Conservation (phyloP, 2,888 invertebrate species). For the Tenodera sinensis region DNA sequence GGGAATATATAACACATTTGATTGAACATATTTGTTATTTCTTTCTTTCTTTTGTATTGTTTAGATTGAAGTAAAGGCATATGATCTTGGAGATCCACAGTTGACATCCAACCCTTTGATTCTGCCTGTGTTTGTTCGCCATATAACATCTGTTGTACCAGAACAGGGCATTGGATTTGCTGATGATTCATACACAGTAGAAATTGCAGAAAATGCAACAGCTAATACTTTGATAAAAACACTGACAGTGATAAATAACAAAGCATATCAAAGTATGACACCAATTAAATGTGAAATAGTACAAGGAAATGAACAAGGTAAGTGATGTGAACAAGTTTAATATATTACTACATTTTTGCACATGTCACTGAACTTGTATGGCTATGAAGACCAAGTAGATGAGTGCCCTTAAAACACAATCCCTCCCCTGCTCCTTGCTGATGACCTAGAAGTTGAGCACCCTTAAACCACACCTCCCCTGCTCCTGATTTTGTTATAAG, state of each 20-base stretch:
- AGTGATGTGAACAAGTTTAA: conserved; percentile 5
- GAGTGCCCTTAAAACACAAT: no score
- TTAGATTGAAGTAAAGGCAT: conserved; percentile 78
- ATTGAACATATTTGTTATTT: no score
- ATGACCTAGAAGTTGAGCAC: no score
- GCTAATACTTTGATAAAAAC: conserved; percentile 64
- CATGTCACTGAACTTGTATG: no score
- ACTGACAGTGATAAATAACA: conserved; percentile 70
- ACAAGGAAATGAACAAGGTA: conserved; percentile 71
- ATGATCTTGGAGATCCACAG: conserved; percentile 81
- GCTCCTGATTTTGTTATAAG: no score
- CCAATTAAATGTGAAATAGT: conserved; percentile 77
- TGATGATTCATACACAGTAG: conserved; percentile 79
- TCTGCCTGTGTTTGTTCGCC: conserved; percentile 72
- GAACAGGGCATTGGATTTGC: conserved; percentile 82
- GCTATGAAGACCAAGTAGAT: no score
- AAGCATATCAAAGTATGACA: conserved; percentile 59
- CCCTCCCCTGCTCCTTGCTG: no score
- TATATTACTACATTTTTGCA: no score
- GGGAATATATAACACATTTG: no score
- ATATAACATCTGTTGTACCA: conserved; percentile 64
- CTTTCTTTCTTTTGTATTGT: conserved; percentile 24
- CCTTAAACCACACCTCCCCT: no score
- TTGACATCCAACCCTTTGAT: conserved; percentile 77
- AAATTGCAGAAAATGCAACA: conserved; percentile 73